phyloP scores from a whole-genome alignment of 1,140 invertebrate genomes.

The Drosophila kikkawai region DNA sequence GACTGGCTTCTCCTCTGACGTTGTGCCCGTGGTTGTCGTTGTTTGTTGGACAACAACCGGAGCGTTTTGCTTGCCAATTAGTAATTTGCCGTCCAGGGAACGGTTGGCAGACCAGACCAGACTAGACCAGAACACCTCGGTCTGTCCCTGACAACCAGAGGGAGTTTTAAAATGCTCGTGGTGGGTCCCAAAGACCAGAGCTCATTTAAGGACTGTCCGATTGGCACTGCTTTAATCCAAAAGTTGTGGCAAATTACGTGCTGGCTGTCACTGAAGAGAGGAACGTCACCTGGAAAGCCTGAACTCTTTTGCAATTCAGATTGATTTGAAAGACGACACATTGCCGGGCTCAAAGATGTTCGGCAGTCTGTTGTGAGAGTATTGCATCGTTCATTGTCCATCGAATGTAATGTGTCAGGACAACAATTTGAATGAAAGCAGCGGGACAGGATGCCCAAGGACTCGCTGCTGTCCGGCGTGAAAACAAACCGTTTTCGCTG shows the following conservation, averaged over 20 bases:
- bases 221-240: constrained; percentile 34
- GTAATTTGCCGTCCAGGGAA: constrained; percentile 69
- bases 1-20: constrained; percentile 9
- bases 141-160: constrained; percentile 55
- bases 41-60: constrained; percentile 77
- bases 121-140: constrained; percentile 10
- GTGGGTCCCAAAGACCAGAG: neutral
- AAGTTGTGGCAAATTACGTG: constrained; percentile 7
- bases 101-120: constrained; percentile 23
- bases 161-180: constrained; percentile 43
- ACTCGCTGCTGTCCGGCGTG: neutral
- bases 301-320: constrained; percentile 61
- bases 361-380: constrained; percentile 48
- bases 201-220: constrained; percentile 29
- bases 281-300: neutral
- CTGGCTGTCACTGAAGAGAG: neutral
- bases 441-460: constrained; percentile 11
- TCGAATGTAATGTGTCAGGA: constrained; percentile 58
- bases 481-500: constrained; percentile 31
- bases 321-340: constrained; percentile 62
- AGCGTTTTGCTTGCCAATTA: constrained; percentile 83
- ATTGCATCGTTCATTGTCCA: constrained; percentile 58
- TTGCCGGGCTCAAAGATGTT: constrained; percentile 30
- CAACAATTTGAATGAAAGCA: constrained; percentile 46
- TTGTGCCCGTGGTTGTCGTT: constrained; percentile 48